Conservation (phyloP, 2,888 invertebrate genomes). For the Phyllotreta striolata region DNA sequence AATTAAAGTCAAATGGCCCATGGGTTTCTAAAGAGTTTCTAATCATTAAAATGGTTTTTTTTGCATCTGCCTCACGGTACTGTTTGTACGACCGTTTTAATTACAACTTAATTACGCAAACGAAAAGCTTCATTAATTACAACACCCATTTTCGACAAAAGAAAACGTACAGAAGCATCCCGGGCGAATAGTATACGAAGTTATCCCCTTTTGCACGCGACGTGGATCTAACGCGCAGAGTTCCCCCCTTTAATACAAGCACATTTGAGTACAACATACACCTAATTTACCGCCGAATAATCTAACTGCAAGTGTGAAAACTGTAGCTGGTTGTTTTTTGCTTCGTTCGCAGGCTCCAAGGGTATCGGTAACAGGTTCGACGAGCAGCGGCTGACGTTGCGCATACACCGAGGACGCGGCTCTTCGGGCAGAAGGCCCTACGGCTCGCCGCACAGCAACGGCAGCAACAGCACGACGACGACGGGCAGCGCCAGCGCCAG, state of each 20-base stretch:
- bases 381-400: conserved; percentile 87
- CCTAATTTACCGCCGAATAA: too few relatives aligned
- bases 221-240: neutral
- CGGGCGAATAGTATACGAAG: neutral
- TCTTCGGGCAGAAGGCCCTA: conserved; percentile 66
- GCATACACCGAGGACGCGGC: conserved; percentile 88
- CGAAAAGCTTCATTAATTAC: too few relatives aligned
- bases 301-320: neutral
- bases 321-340: neutral
- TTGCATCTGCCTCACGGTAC: too few relatives aligned
- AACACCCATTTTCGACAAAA: too few relatives aligned
- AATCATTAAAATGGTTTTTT: too few relatives aligned
- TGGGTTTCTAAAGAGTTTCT: too few relatives aligned
- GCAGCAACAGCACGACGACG: conserved; percentile 75
- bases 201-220: neutral
- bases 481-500: conserved; percentile 73
- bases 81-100: too few relatives aligned
- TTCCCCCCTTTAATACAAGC: neutral
- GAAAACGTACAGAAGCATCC: neutral
- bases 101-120: too few relatives aligned
- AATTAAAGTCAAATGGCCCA: too few relatives aligned
- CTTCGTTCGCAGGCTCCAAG: conserved; percentile 64
- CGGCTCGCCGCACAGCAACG: conserved; percentile 73
- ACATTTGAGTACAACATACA: neutral
- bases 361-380: conserved; percentile 81